These are phyloP conservation scores for Antheraea pernyi DNA, from an alignment of 1,140 invertebrate species.

Conservation along the genomic window DNA sequence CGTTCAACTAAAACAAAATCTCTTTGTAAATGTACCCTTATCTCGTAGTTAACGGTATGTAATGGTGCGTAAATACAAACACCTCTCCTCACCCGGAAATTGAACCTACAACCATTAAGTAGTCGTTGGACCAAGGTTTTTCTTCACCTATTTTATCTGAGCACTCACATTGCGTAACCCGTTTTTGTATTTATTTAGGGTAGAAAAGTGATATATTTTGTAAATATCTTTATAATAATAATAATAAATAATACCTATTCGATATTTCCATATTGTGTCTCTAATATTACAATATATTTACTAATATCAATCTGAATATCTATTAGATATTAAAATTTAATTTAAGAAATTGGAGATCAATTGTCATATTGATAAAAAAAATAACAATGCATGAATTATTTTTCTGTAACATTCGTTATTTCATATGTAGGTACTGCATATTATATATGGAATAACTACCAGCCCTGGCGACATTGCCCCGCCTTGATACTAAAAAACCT, in stretches of 20 bases:
- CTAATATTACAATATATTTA: neutral
- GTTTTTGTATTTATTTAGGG: neutral
- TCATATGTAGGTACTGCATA: too few species aligned
- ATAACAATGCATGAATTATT: too few species aligned
- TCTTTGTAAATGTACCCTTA: slow-evolving; percentile 20
- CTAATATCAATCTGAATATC: too few species aligned
- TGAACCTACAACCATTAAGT: slow-evolving; percentile 23
- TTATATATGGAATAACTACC: too few species aligned
- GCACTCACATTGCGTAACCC: neutral
- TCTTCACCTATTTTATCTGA: neutral
- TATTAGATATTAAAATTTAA: too few species aligned
- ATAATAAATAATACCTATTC: neutral
- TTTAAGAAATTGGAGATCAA: too few species aligned
- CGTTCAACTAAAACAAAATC: neutral
- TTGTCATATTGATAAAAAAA: too few species aligned
- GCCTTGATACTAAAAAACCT: too few species aligned
- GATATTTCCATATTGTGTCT: neutral
- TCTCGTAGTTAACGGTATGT: slow-evolving; percentile 20
- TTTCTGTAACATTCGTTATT: too few species aligned
- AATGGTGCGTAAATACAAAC: slow-evolving; percentile 32
- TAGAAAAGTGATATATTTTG: neutral
- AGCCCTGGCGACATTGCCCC: too few species aligned
- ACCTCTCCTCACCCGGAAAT: slow-evolving; percentile 26
- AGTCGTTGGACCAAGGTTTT: slow-evolving; percentile 5
- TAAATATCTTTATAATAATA: neutral